These are phyloP conservation scores for Trypoxylon attenuatum DNA, from an alignment of 2,888 invertebrate species.

Conservation along the genomic window DNA sequence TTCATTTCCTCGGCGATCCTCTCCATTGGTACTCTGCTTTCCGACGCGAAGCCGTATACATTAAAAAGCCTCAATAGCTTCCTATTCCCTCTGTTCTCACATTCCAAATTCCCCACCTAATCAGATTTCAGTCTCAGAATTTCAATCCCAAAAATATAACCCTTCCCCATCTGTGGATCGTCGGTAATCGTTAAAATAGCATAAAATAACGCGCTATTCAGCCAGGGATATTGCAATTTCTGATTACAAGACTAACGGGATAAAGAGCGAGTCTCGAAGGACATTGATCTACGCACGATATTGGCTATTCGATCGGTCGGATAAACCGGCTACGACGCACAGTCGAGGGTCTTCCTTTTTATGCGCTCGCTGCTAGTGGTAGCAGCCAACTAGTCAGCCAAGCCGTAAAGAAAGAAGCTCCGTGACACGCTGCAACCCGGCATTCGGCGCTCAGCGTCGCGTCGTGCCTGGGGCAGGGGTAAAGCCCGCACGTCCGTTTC, in stretches of 20 bases:
- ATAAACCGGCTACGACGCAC: constrained; percentile 43
- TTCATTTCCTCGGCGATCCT: not conserved
- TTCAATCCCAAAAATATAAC: not conserved
- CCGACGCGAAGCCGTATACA: too few species aligned
- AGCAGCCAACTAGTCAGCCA: too few species aligned
- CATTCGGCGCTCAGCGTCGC: not conserved
- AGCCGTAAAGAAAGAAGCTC: too few species aligned
- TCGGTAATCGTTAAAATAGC: too few species aligned
- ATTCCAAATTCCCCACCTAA: not conserved
- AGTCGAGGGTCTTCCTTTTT: constrained; percentile 66
- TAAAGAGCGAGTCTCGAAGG: constrained; percentile 56
- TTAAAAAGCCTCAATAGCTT: too few species aligned
- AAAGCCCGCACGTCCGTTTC: constrained; percentile 19
- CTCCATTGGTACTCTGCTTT: too few species aligned
- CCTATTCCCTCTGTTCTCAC: not conserved
- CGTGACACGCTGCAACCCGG: too few species aligned
- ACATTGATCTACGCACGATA: constrained; percentile 52
- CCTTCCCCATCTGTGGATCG: too few species aligned
- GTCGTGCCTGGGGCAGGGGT: not conserved
- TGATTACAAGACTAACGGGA: constrained; percentile 43
- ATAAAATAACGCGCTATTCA: constrained; percentile 2
- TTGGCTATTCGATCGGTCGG: constrained; percentile 22
- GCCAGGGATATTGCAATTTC: constrained; percentile 40
- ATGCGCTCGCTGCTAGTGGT: constrained; percentile 52
- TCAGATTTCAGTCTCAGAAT: not conserved